Evolutionary conservation across 1,140 invertebrate genomes (phyloP).

Genomic region (Popillia japonica): DNA sequence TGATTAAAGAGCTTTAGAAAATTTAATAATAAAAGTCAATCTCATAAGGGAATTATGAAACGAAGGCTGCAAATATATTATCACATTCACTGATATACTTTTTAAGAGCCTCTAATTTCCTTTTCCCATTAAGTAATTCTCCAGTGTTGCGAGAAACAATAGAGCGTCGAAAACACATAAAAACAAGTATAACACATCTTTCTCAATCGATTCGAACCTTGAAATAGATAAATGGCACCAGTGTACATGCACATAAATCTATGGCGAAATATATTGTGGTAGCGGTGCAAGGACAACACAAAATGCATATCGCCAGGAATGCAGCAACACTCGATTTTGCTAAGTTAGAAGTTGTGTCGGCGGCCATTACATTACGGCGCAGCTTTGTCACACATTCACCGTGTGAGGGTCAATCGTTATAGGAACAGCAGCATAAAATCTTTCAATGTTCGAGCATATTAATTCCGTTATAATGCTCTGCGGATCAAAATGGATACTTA

Average conservation of each 20-base stretch:
- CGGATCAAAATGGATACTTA: conserved; percentile 29
- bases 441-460: conserved; percentile 4
- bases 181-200: conserved; percentile 12
- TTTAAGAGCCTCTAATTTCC: background rate
- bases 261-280: conserved; percentile 30
- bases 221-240: conserved; percentile 25
- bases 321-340: conserved; percentile 10
- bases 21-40: no score
- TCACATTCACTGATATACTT: no score
- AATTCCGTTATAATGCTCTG: conserved; percentile 33
- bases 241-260: background rate
- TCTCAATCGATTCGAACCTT: conserved; percentile 27
- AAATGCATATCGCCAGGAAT: background rate
- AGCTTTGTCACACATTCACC: conserved; percentile 31
- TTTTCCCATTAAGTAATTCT: background rate
- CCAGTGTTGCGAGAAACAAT: background rate
- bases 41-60: no score
- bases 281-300: conserved; percentile 23
- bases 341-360: conserved; percentile 32
- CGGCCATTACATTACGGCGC: conserved; percentile 7
- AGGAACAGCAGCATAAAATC: background rate
- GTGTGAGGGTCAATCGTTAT: conserved; percentile 15
- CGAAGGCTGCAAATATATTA: no score
- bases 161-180: conserved; percentile 14
- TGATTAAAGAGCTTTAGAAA: no score